Percentiles rank a stretch among this genome's conserved stretches.
phyloP scores from a whole-genome alignment of 2,797 vertebrate species.

The Malacoctenus gilli region DNA sequence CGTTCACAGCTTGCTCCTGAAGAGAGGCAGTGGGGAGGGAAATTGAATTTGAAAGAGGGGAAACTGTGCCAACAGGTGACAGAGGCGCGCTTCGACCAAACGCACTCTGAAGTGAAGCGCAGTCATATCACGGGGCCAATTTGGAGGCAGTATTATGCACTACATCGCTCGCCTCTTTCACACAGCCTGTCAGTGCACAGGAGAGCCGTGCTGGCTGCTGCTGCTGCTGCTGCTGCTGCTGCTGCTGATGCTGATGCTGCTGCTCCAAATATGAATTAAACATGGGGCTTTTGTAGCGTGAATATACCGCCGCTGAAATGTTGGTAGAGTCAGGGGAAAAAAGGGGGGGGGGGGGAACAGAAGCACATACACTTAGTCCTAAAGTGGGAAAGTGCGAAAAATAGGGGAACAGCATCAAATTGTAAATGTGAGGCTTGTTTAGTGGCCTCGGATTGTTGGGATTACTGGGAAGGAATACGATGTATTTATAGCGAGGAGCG shows the following conservation, averaged over 20 bases:
- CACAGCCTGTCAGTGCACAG: conserved; percentile 71
- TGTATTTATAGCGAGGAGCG: not conserved
- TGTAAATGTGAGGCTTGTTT: conserved; percentile 25
- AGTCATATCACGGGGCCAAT: conserved; percentile 78
- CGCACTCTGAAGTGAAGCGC: conserved; percentile 73
- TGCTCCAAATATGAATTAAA: conserved; percentile 77
- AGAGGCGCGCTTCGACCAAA: conserved; percentile 71
- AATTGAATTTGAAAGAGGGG: conserved; percentile 78
- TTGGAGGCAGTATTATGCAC: conserved; percentile 76
- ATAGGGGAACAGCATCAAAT: conserved; percentile 17
- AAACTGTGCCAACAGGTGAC: conserved; percentile 80
- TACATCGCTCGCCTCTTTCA: conserved; percentile 67
- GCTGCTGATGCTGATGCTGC: conserved; percentile 31
- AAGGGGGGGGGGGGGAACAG: too few species aligned
- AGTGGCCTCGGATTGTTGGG: conserved; percentile 5
- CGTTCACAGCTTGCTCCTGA: conserved; percentile 70
- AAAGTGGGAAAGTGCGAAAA: conserved; percentile 33
- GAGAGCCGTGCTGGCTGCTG: conserved; percentile 60
- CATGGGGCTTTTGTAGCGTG: conserved; percentile 71
- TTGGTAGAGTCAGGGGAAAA: conserved; percentile 52
- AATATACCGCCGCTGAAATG: conserved; percentile 70
- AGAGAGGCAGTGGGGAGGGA: conserved; percentile 72
- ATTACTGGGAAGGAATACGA: not conserved
- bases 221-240: conserved; percentile 39
- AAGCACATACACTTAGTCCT: conserved; percentile 38